Percentiles rank a stretch among this genome's conserved stretches.
These are phyloP conservation scores for Euplexia lucipara DNA, from an alignment of 2,888 invertebrate genomes.

Conservation along the genomic window DNA sequence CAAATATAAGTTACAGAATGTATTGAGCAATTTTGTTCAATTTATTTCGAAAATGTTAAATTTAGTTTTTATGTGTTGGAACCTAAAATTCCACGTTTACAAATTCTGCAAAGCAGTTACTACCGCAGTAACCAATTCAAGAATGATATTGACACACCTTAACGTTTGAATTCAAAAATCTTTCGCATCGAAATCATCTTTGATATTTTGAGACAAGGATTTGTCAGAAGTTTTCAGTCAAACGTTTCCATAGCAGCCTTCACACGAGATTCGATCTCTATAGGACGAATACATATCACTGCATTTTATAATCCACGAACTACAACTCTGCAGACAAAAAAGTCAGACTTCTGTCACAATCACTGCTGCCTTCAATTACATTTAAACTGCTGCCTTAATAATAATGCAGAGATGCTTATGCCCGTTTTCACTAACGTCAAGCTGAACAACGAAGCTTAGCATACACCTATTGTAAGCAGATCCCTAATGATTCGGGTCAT, in stretches of 20 bases:
- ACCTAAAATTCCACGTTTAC: conserved; percentile 29
- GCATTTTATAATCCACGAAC: conserved; percentile 29
- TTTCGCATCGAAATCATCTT: conserved; percentile 25
- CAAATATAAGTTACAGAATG: conserved; percentile 30
- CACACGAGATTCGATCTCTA: conserved; percentile 70
- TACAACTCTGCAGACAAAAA: conserved; percentile 27
- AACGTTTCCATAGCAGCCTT: conserved; percentile 59
- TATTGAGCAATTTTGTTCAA: conserved; percentile 60
- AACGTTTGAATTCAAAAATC: conserved; percentile 16
- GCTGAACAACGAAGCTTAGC: background rate
- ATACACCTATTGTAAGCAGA: too few species aligned
- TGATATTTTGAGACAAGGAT: conserved; percentile 36
- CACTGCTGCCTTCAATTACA: conserved; percentile 19
- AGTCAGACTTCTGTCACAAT: conserved; percentile 45
- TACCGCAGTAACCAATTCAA: conserved; percentile 8
- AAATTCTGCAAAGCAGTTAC: conserved; percentile 22
- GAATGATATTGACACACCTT: conserved; percentile 16
- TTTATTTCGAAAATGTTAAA: conserved; percentile 25
- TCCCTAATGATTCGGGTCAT: too few species aligned
- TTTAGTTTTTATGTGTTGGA: conserved; percentile 7
- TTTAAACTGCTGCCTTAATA: conserved; percentile 22
- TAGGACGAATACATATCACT: conserved; percentile 68
- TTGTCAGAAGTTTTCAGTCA: conserved; percentile 28
- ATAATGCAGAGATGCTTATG: conserved; percentile 26
- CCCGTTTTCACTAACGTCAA: background rate